A percentile compares a stretch with the other conserved stretches of the same genome.
Conservation (phyloP, 2,888 invertebrate genomes). For the Leptodirus hochenwartii region DNA sequence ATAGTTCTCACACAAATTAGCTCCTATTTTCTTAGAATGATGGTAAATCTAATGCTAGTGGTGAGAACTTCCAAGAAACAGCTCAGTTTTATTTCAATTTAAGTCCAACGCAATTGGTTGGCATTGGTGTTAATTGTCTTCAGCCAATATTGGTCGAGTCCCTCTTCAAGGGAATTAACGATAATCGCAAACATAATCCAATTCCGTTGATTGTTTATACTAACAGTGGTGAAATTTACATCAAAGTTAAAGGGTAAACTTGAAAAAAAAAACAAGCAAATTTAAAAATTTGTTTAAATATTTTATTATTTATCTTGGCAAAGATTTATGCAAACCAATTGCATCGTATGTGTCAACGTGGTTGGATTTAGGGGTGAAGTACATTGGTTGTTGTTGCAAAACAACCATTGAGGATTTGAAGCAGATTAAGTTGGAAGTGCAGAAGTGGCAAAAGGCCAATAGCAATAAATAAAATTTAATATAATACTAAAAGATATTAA, state of each 20-base stretch:
- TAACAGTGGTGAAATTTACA: constrained; percentile 75
- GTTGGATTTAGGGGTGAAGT: constrained; percentile 61
- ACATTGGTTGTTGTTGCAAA: constrained; percentile 84
- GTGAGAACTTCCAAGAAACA: constrained; percentile 58
- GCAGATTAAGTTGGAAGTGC: constrained; percentile 46
- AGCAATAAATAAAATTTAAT: too few relatives aligned
- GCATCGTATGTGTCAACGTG: constrained; percentile 58
- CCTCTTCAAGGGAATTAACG: constrained; percentile 37
- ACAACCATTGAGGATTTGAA: constrained; percentile 65
- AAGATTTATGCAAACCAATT: constrained; percentile 49
- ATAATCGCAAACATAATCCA: constrained; percentile 25
- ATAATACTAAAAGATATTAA: too few relatives aligned
- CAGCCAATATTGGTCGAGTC: constrained; percentile 43
- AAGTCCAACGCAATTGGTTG: constrained; percentile 53
- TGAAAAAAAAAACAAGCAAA: not conserved
- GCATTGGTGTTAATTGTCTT: constrained; percentile 80
- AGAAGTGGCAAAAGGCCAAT: too few relatives aligned
- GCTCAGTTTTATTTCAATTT: constrained; percentile 43
- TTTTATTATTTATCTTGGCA: constrained; percentile 49
- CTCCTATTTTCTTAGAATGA: constrained; percentile 34
- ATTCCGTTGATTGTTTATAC: constrained; percentile 79
- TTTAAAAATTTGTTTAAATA: not conserved
- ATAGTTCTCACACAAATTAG: too few relatives aligned
- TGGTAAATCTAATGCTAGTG: constrained; percentile 48
- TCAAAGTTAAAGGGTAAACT: constrained; percentile 43